phyloP scores from a whole-genome alignment of 2,797 vertebrate species.

The Thripadectes ignobilis region DNA sequence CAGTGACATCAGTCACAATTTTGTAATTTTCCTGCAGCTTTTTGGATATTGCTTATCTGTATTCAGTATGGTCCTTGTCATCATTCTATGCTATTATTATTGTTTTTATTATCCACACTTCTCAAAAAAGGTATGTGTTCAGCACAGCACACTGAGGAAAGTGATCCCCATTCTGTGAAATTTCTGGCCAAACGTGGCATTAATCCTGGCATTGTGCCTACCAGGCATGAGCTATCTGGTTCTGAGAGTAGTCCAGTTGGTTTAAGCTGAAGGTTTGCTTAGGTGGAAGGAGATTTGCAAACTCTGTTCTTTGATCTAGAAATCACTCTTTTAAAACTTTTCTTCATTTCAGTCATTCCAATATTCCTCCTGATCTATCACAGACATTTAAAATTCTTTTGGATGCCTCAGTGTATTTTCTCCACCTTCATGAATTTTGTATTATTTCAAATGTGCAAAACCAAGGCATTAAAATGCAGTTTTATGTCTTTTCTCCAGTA shows the following conservation, averaged over 20 bases:
- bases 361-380: background rate
- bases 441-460: slow-evolving; percentile 11
- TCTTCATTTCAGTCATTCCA: background rate
- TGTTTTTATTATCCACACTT: background rate
- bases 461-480: background rate
- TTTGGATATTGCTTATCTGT: background rate
- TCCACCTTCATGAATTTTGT: slow-evolving; percentile 10
- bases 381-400: slow-evolving; percentile 31
- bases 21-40: background rate
- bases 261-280: background rate
- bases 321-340: background rate
- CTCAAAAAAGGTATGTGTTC: background rate
- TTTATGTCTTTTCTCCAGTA: background rate
- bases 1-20: background rate
- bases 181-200: background rate
- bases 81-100: background rate
- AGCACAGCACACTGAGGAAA: background rate
- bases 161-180: background rate
- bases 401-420: slow-evolving; percentile 11
- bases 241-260: background rate
- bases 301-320: background rate
- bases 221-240: background rate
- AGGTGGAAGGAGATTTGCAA: background rate
- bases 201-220: background rate
- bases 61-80: background rate